Evolutionary conservation across 2,888 invertebrate species (phyloP), one percentile per base, ranked within the genome.

Genomic region (Shargacucullia verbasci): DNA sequence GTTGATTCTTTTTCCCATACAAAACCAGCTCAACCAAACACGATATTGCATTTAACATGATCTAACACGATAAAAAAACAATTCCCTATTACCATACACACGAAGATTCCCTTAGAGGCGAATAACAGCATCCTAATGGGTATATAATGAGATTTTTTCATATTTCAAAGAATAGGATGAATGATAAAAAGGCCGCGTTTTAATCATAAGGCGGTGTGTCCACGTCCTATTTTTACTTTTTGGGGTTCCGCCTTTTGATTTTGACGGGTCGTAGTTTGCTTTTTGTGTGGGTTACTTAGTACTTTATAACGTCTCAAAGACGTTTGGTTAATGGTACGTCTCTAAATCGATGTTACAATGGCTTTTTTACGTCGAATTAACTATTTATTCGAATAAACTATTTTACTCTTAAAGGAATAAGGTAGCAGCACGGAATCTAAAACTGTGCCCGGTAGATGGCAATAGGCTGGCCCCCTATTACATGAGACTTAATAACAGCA

Each of bases 131-230:
- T 50, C 53, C 53, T 79, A 78, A 83, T 79, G 70, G 53, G 65
- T 72, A 59, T 74, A 73, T 79, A 78, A 83, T 81, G 76, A 77
- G 71, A 59, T 73, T 78, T 80, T 77, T 76, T 75, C 64, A 46
- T 67, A 68, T 70, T 72, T 69, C 73, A 64, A 70, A 71, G 63
- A 76, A 76, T 37, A 64, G 33, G 31, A 40, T 31, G 55, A 12
- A 35, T 31, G 64, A 39, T 29, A 33, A 54, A 56, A 52, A 48
- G 56, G 58, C 71, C 50, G 71, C 46, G 20, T 43, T 27, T 14
- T 60, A 66, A 74, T 78, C 65, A 71, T 59, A 71, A 58, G 62
- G 66, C 59, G 59, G 53, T 59, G 49, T 59, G 56, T 60, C 57
- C 62, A 59, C 41, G 38, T 38, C 43, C 37, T 44, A 53, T 55